Evolutionary conservation across 2,113 vertebrate genomes (phyloP).

Genomic region (Gymnogyps californianus): DNA sequence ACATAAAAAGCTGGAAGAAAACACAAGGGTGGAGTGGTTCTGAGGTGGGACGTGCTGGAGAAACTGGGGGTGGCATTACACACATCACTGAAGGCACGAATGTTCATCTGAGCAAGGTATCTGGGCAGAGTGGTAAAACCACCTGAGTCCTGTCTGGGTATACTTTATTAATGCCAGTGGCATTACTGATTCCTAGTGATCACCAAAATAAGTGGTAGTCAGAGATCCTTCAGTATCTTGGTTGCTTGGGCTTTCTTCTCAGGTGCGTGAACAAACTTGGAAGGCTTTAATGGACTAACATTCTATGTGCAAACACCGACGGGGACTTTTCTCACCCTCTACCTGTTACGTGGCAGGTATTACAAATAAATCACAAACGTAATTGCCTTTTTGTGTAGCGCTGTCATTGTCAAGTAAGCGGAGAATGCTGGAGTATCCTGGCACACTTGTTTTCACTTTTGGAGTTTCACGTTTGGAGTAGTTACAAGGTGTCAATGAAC

Average conservation of each 20-base stretch:
- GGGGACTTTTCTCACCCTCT: neutral
- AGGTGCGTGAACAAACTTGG: neutral
- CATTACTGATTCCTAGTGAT: neutral
- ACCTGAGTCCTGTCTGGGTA: neutral
- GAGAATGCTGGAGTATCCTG: neutral
- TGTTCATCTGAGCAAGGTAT: neutral
- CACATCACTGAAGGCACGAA: neutral
- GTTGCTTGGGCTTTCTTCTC: neutral
- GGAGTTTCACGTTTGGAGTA: neutral
- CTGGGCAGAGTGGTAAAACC: neutral
- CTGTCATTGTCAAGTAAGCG: neutral
- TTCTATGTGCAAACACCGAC: neutral
- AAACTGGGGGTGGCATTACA: neutral
- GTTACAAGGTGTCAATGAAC: neutral
- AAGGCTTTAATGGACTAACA: neutral
- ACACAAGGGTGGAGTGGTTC: no score
- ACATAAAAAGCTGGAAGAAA: neutral
- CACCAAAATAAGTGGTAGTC: neutral
- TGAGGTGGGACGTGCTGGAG: neutral
- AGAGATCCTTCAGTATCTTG: neutral
- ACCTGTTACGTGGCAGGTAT: neutral
- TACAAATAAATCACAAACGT: neutral
- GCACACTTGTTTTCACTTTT: neutral
- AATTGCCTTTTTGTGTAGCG: neutral
- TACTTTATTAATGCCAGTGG: neutral